Conservation (phyloP, 2,113 vertebrate species). For the Riparia riparia region DNA sequence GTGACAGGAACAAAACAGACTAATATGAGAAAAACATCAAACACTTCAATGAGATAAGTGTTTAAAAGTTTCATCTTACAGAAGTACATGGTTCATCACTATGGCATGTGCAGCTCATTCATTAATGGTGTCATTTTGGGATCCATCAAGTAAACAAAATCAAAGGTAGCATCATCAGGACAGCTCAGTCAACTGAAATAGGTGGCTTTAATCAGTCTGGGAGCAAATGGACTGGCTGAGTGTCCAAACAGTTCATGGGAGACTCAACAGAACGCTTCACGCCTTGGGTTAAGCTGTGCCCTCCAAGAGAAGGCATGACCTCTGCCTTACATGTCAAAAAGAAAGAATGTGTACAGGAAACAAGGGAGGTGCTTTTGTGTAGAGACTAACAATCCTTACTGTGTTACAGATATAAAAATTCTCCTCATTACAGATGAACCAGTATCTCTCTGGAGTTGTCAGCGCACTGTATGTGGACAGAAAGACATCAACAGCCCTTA, state of each 20-base stretch:
- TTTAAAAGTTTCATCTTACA: neutral
- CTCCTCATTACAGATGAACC: neutral
- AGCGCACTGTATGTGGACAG: neutral
- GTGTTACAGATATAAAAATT: neutral
- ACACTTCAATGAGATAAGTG: neutral
- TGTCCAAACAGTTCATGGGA: neutral
- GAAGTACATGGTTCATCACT: neutral
- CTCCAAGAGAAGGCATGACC: neutral
- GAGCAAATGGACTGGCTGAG: neutral
- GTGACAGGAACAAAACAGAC: neutral
- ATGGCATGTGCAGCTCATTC: neutral
- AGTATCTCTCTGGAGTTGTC: neutral
- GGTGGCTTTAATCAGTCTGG: neutral
- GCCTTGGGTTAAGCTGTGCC: neutral
- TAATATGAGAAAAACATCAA: neutral
- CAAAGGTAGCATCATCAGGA: neutral
- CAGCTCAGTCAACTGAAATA: neutral
- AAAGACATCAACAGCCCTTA: fast-evolving
- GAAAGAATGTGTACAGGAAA: neutral
- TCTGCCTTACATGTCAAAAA: neutral
- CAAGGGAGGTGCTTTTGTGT: neutral
- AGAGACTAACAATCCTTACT: neutral
- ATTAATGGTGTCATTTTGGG: neutral
- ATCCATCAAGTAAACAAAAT: neutral
- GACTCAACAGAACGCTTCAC: neutral